Evolutionary conservation across 2,113 vertebrate species (phyloP), one percentile per base, ranked within the genome.

Genomic region (Nibea coibor): DNA sequence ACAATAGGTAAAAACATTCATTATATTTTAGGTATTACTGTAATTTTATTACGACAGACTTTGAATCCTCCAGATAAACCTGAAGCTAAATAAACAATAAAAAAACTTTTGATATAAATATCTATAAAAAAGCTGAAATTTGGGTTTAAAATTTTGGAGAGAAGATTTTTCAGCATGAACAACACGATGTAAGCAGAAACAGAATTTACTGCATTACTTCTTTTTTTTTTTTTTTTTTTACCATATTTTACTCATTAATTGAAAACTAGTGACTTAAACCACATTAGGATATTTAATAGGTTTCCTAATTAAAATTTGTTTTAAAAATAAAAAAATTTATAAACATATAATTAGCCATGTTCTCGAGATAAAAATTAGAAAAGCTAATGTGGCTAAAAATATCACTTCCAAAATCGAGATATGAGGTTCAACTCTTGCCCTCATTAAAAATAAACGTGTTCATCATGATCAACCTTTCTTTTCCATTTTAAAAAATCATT

Each of bases 361-460:
- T 45, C 24, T 26, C 2, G 11, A 11, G 15, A 54, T 24, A 6
- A 71, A 70, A 62, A 11, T 10, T 3, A 28, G 43, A 72, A 47
- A 19, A 72, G 26, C 20, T 17, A 22, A 6, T 3, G 16, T 50
- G 45, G 39, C 28, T 39, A 11, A 35, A 73, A 50, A 3, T 19
- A 3, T 47, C 15, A 48, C 42, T 16, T 59, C 10, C 10, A 3
- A n/a, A 58, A 24, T 77, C 43, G 3, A 68, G 10, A 58, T 24
- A 50, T 1, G 4, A 43, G 31, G 8, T n/a, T 50, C 53, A 69
- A 11, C 12, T 61, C 2, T 39, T 24, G 16, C 15, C 22, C 48
- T 71, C 45, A 16, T 3, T 78, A 24, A 71, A 54, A 56, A 72
- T 56, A 16, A 51, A 67, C 35, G 2, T 64, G 35, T 50, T 56